Conservation (phyloP, 2,797 vertebrate species). For the Gymnocypris eckloni region DNA sequence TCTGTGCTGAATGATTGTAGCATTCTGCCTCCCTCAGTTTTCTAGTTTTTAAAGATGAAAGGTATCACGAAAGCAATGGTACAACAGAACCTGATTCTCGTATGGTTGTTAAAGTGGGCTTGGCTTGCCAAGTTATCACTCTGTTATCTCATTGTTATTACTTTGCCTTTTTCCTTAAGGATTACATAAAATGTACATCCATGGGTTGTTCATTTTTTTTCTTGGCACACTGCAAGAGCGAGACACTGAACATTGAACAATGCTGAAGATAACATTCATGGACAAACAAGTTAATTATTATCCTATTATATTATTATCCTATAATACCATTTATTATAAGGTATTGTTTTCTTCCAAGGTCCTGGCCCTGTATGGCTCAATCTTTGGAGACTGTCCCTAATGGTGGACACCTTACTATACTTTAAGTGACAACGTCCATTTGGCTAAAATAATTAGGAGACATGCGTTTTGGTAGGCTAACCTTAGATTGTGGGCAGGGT, state of each 20-base stretch:
- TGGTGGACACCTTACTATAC: background rate
- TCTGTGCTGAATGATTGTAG: constrained; percentile 35
- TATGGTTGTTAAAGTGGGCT: constrained; percentile 33
- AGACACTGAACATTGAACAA: constrained; percentile 35
- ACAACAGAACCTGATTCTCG: constrained; percentile 20
- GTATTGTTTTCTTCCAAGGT: background rate
- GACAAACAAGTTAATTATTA: constrained; percentile 38
- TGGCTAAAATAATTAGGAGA: background rate
- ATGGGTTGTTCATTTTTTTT: constrained; percentile 21
- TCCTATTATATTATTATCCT: constrained; percentile 22
- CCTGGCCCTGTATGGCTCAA: background rate
- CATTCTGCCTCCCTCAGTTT: constrained; percentile 17
- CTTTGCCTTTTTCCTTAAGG: constrained; percentile 22
- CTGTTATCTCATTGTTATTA: constrained; percentile 26
- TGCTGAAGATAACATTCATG: constrained; percentile 32
- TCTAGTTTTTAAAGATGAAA: constrained; percentile 26
- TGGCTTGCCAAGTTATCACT: constrained; percentile 26
- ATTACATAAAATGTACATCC: constrained; percentile 49
- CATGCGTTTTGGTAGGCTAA: background rate
- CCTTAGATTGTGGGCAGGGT: background rate
- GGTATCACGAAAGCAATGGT: constrained; percentile 23
- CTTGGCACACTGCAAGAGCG: background rate
- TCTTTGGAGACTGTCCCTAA: background rate
- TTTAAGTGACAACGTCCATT: background rate
- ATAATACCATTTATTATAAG: background rate